Conservation (phyloP, 2,888 invertebrate genomes). For the Lasioglossum zephyrum region DNA sequence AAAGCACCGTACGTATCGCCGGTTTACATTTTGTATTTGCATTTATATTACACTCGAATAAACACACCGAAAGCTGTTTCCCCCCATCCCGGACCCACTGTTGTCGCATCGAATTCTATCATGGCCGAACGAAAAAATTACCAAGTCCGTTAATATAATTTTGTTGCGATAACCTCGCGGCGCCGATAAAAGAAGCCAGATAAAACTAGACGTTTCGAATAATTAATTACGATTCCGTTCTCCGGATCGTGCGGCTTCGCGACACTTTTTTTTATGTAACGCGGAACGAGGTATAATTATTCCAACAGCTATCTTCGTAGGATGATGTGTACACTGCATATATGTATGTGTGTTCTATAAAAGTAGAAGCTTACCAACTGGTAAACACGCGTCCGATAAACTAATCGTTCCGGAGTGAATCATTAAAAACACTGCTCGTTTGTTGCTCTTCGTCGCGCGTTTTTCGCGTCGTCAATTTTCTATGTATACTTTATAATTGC, state of each 20-base stretch:
- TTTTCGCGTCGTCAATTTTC: too few species aligned
- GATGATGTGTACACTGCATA: neutral
- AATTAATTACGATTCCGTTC: neutral
- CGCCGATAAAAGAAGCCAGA: neutral
- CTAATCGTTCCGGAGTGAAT: neutral
- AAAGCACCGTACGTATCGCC: neutral
- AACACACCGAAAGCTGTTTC: neutral
- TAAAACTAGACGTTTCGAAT: neutral
- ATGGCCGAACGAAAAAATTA: neutral
- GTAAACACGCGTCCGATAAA: constrained; percentile 10
- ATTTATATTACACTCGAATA: neutral
- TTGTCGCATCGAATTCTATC: neutral
- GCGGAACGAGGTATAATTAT: neutral
- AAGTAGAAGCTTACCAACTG: neutral
- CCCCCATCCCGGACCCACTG: neutral
- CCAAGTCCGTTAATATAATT: neutral
- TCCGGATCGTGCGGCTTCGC: neutral
- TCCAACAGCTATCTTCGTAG: neutral
- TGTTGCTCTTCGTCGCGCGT: too few species aligned
- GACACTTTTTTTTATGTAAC: neutral
- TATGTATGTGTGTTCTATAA: neutral
- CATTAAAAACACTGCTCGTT: too few species aligned
- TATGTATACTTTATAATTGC: too few species aligned
- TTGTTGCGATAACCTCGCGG: neutral
- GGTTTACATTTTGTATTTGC: neutral